phyloP scores from a whole-genome alignment of 1,140 invertebrate species.

The Plectrocnemia conspersa region DNA sequence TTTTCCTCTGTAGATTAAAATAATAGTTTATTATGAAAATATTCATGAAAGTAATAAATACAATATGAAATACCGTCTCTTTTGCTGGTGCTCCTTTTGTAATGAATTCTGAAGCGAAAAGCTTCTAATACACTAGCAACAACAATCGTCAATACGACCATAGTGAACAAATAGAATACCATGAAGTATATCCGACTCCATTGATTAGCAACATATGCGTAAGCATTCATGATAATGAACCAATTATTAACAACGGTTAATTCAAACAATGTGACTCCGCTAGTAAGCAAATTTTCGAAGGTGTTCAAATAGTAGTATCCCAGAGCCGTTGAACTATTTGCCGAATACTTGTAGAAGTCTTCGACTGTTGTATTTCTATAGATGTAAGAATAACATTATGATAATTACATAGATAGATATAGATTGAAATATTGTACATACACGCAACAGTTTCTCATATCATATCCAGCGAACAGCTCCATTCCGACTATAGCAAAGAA shows the following conservation, averaged over 20 bases:
- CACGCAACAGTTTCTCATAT: conserved; percentile 81
- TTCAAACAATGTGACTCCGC: conserved; percentile 82
- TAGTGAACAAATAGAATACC: conserved; percentile 83
- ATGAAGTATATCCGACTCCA: conserved; percentile 81
- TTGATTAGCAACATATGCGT: conserved; percentile 62
- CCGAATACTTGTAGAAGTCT: conserved; percentile 73
- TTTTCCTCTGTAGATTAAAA: conserved; percentile 58
- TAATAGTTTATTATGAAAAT: conserved; percentile 5
- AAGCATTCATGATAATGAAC: conserved; percentile 91
- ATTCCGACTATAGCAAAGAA: conserved; percentile 90
- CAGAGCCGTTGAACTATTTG: conserved; percentile 58
- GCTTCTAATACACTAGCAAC: conserved; percentile 87
- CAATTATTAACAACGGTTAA: conserved; percentile 87
- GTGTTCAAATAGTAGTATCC: conserved; percentile 88
- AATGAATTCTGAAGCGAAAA: conserved; percentile 85
- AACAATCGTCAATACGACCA: conserved; percentile 88
- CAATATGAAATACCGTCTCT: conserved; percentile 62
- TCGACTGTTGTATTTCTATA: conserved; percentile 78
- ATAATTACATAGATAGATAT: not conserved
- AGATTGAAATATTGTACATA: conserved; percentile 49
- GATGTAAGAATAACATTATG: conserved; percentile 30
- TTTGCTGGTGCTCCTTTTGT: conserved; percentile 75
- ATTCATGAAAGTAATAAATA: not conserved
- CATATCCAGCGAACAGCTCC: conserved; percentile 76
- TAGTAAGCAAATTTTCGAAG: conserved; percentile 71